These are phyloP conservation scores for Chionodraco myersi DNA, from an alignment of 2,113 vertebrate species.

Conservation along the genomic window DNA sequence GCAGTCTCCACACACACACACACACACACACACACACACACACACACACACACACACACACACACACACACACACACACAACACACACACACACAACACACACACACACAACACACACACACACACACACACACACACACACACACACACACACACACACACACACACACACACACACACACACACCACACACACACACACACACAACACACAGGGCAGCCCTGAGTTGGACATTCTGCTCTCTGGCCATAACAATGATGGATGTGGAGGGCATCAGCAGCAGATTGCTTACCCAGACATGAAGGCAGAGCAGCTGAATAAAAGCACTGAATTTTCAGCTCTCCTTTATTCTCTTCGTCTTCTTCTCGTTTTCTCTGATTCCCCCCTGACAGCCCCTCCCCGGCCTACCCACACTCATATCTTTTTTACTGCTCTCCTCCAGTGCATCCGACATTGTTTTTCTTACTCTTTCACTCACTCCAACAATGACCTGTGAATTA, in stretches of 20 bases:
- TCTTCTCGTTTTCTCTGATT: conserved; percentile 36
- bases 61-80: conserved; percentile 12
- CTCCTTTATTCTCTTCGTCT: conserved; percentile 30
- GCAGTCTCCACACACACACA: not conserved
- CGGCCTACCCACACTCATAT: not conserved
- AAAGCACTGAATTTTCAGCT: conserved; percentile 63
- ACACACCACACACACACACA: conserved; percentile 4
- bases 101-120: not conserved
- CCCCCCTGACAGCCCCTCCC: conserved; percentile 23
- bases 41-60: not conserved
- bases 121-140: not conserved
- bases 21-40: conserved; percentile 9
- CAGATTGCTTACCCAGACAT: conserved; percentile 83
- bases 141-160: conserved; percentile 4
- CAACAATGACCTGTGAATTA: conserved; percentile 58
- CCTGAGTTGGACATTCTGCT: conserved; percentile 69
- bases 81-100: not conserved
- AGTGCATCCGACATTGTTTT: conserved; percentile 39
- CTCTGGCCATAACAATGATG: conserved; percentile 77
- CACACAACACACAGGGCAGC: not conserved
- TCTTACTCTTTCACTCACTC: conserved; percentile 42
- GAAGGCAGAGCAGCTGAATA: conserved; percentile 77
- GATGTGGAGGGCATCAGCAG: conserved; percentile 70
- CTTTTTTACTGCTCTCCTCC: conserved; percentile 21
- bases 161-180: not conserved